These are phyloP conservation scores for Nixonia krombeini DNA, from an alignment of 1,140 invertebrate species.

Conservation along the genomic window DNA sequence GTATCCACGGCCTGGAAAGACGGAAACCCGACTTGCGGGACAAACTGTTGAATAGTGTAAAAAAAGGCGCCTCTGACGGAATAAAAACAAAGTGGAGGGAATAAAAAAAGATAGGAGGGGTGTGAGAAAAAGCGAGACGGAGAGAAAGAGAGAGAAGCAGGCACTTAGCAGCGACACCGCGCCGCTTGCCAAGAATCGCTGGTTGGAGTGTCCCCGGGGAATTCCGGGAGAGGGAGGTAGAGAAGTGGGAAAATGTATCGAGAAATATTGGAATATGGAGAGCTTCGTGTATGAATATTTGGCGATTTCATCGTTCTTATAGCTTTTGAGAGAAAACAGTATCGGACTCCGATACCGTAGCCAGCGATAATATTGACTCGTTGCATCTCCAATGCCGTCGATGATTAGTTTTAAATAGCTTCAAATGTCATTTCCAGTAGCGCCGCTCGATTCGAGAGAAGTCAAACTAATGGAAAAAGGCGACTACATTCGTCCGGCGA, in stretches of 20 bases:
- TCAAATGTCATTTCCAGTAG: no score
- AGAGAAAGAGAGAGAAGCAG: background rate
- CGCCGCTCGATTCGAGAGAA: no score
- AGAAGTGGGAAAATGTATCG: constrained; percentile 7
- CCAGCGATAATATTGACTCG: no score
- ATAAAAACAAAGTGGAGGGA: background rate
- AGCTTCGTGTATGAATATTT: constrained; percentile 6
- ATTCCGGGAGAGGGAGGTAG: background rate
- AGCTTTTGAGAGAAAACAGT: background rate
- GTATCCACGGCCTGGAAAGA: constrained; percentile 11
- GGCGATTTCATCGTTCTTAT: constrained; percentile 6
- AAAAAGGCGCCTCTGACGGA: constrained; percentile 12
- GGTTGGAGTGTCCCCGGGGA: background rate
- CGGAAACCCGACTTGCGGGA: constrained; percentile 15
- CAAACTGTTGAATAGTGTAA: constrained; percentile 36
- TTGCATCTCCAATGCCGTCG: no score
- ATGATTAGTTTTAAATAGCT: no score
- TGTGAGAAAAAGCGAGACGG: background rate
- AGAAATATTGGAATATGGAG: constrained; percentile 32
- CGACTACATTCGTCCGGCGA: no score
- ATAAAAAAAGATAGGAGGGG: no score
- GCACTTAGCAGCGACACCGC: background rate
- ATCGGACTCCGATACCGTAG: no score
- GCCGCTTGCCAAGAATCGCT: constrained; percentile 2
- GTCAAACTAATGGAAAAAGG: no score